phyloP scores from a whole-genome alignment of 2,113 vertebrate species.

The Tachysurus vachellii region DNA sequence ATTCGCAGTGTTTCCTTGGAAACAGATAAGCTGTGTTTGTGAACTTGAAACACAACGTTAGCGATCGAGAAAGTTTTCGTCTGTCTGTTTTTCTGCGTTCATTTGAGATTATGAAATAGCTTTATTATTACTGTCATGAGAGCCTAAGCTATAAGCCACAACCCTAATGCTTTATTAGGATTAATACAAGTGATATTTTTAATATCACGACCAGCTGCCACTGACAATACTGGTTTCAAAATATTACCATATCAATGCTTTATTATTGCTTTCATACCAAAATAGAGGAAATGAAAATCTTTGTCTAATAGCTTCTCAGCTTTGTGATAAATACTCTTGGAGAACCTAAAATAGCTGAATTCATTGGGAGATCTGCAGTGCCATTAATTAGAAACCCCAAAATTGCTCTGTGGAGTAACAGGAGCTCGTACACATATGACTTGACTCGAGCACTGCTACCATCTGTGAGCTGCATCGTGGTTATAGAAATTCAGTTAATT shows the following conservation, averaged over 20 bases:
- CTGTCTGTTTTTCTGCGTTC: not conserved
- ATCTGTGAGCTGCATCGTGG: conserved; percentile 24
- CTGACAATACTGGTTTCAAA: not conserved
- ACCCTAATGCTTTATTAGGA: not conserved
- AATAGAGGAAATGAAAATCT: not conserved
- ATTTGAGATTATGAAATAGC: not conserved
- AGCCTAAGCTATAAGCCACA: not conserved
- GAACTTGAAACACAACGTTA: not conserved
- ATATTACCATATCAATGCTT: not conserved
- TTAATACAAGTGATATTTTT: not conserved
- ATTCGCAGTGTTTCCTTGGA: not conserved
- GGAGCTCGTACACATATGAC: not conserved
- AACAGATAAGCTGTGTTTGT: not conserved
- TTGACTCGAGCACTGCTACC: not conserved
- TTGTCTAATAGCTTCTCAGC: conserved; percentile 19
- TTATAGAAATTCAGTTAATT: conserved; percentile 43
- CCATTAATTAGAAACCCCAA: conserved; percentile 41
- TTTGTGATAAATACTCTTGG: conserved; percentile 27
- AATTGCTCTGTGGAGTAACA: not conserved
- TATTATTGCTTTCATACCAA: not conserved
- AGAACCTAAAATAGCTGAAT: conserved; percentile 47
- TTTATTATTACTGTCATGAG: not conserved
- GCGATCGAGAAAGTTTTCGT: not conserved
- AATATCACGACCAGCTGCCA: not conserved
- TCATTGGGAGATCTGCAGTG: conserved; percentile 31